Base-by-base conservation (phyloP, 1,140 invertebrate genomes). In the Ctenoplectra terminalis region DNA sequence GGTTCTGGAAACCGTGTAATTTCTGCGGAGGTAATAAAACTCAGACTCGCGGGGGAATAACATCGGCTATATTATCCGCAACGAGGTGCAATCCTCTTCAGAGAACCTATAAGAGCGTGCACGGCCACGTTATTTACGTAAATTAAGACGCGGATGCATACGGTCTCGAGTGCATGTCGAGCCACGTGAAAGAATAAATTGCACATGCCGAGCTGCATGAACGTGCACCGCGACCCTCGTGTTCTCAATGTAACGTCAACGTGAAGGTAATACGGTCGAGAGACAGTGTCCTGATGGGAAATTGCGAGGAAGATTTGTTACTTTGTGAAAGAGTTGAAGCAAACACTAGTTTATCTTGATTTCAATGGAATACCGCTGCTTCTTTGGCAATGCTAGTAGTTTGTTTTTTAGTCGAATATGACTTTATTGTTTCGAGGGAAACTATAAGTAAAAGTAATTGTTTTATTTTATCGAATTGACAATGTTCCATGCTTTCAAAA, bases 21-120 rank as follows among this genome's bases (percentile, higher is more conserved):
- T 72, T 87, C 86, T 84, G 72, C 77, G 75, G 74, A 29, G 86
- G 85, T 89, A 90, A 90, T 91, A 91, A 90, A 91, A 91, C 86
- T 87, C 88, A 86, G 76, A 79, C 86, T 87, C 84, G 34, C 74
- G 80, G 75, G 31, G 48, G 60, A 81, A 87, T 90, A 89, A 90
- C 88, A 84, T 84, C 81, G 75, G 86, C 77, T 86, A 90, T 90
- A 90, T 89, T 91, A 90, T 90, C 87, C 85, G 74, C 82, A 76
- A 84, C 85, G 86, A 86, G 86, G 73, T 83, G 84, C 67, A 48
- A 61, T 71, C 56, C 34, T 79, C 69, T 61, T 43, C 74, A 8
- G 8, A 11, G 43, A 34, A 20, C n/a, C 48, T 67, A 56, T 76
- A 67, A 67, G 37, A 52, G 48, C 31, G 20, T 67, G 9, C 60